A percentile compares a stretch with the other conserved stretches of the same genome.
These are phyloP conservation scores for Podilymbus podiceps DNA, from an alignment of 2,113 vertebrate genomes.

Conservation along the genomic window DNA sequence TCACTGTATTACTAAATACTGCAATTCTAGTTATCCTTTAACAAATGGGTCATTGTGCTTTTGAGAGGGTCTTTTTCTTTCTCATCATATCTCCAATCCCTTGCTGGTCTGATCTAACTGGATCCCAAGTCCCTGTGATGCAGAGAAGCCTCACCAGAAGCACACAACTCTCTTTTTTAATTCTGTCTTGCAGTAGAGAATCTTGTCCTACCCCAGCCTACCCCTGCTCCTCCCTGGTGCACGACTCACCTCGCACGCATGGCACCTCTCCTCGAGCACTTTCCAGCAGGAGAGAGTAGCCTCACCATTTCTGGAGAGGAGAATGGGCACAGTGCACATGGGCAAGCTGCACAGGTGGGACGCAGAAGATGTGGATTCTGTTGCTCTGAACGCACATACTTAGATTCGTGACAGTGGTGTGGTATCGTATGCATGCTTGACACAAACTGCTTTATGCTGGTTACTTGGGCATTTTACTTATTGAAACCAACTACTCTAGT, in stretches of 20 bases:
- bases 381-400: neutral
- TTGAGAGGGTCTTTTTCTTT: neutral
- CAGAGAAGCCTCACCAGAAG: neutral
- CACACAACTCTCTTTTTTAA: neutral
- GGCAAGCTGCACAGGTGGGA: neutral
- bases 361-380: neutral
- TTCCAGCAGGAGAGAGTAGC: neutral
- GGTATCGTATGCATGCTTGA: neutral
- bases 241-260: fast-evolving
- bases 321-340: neutral
- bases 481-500: neutral
- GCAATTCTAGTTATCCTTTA: neutral
- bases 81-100: neutral
- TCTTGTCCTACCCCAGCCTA: neutral
- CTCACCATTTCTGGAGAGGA: neutral
- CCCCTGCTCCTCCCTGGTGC: neutral
- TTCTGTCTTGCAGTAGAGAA: neutral
- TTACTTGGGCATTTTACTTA: neutral
- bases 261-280: neutral
- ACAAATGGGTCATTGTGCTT: neutral
- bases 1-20: neutral
- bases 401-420: neutral
- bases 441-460: neutral
- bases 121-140: neutral
- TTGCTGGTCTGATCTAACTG: neutral